Percentiles rank a stretch among this genome's conserved stretches.
These are phyloP conservation scores for Alexandromys fortis DNA, from an alignment of 2,113 vertebrate genomes.

Conservation along the genomic window DNA sequence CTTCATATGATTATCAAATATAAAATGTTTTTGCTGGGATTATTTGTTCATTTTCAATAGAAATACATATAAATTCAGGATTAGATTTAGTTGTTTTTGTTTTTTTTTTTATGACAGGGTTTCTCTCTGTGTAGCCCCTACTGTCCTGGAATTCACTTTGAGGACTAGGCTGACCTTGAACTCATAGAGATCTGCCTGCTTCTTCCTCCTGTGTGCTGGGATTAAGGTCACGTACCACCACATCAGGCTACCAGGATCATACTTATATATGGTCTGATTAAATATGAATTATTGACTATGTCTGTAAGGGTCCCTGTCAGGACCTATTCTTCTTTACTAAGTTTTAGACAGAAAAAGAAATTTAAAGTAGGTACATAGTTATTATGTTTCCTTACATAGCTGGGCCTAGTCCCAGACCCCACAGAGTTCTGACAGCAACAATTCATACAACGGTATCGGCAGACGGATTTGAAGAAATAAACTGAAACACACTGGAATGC, in stretches of 20 bases:
- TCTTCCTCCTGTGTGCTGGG: too few relatives aligned
- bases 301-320: not conserved
- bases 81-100: too few relatives aligned
- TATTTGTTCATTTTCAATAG: constrained; percentile 14
- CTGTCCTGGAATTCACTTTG: too few relatives aligned
- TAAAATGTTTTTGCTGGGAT: not conserved
- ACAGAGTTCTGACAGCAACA: not conserved
- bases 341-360: not conserved
- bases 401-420: not conserved
- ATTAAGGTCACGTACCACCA: too few relatives aligned
- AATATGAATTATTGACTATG: not conserved
- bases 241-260: not conserved
- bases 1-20: not conserved
- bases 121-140: too few relatives aligned
- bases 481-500: not conserved
- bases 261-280: not conserved
- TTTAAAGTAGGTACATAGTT: not conserved
- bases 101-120: too few relatives aligned
- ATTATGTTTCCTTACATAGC: not conserved
- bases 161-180: too few relatives aligned
- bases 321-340: not conserved
- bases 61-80: constrained; percentile 11
- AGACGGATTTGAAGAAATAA: not conserved
- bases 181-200: too few relatives aligned
- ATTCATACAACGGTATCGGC: not conserved